Evolutionary conservation across 2,113 vertebrate species (phyloP), one percentile per base, ranked within the genome.

Genomic region (Seriola rivoliana): DNA sequence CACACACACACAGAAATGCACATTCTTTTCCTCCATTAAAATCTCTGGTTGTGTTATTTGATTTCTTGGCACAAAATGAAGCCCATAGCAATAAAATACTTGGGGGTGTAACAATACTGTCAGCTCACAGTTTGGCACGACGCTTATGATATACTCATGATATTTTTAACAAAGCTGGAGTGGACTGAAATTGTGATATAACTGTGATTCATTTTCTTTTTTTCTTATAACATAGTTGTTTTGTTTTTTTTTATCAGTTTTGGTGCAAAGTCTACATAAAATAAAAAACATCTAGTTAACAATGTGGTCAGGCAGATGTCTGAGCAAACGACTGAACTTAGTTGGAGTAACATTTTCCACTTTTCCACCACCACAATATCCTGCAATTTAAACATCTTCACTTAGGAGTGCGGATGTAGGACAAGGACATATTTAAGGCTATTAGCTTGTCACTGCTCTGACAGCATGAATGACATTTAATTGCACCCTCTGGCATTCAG

Each of bases 1-100:
- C 32, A 83, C 34, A 85, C 42, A 81, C 25, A 85, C 44, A 81
- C 40, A 66, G 69, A 90, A 83, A 92, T 85, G 86, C 88, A 88
- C 87, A 86, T 73, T 88, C 71, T 50, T 65, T 82, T 32, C n/a
- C 50, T 80, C 58, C 62, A 54, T 54, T 32, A 52, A 14, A 65
- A 40, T 34, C 73, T 66, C 10, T 13, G 19, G 23, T 16, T 74
- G 21, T 55, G 16, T 57, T 54, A 17, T 46, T 54, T 40, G 48
- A 63, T 46, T 46, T 81, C 1, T 64, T 71, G 16, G 29, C 5
- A 42, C n/a, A 71, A 54, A 11, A 32, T 71, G 0, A 78, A 62
- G 38, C 10, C 44, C 16, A 62, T 40, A 10, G 38, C 12, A 59
- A 72, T 70, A 25, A 66, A 80, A 42, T 55, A 54, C 8, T 40